Conservation (phyloP, 2,797 vertebrate genomes). For the Morus bassanus region DNA sequence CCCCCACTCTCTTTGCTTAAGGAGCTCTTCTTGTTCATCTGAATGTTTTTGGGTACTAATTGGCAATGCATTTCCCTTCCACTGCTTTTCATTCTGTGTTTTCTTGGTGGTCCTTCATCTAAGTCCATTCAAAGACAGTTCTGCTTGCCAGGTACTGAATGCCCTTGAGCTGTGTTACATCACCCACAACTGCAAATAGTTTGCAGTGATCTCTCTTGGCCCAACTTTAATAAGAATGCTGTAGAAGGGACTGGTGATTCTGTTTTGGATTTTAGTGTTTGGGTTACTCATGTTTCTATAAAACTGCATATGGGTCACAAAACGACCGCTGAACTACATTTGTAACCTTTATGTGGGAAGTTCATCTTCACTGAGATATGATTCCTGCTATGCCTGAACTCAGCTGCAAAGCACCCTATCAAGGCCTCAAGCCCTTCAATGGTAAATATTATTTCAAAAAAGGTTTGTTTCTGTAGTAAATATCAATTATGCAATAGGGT, state of each 20-base stretch:
- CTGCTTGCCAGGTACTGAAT: slow-evolving; percentile 34
- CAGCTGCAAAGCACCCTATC: neutral
- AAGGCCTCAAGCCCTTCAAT: neutral
- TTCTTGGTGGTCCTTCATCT: slow-evolving; percentile 47
- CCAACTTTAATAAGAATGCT: slow-evolving; percentile 35
- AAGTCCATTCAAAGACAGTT: slow-evolving; percentile 17
- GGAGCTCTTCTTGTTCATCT: slow-evolving; percentile 19
- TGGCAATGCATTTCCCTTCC: slow-evolving; percentile 15
- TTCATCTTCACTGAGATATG: neutral
- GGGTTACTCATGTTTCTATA: slow-evolving; percentile 42
- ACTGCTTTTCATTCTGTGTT: slow-evolving; percentile 23
- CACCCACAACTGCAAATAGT: slow-evolving; percentile 61
- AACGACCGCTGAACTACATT: neutral
- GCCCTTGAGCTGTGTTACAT: slow-evolving; percentile 63
- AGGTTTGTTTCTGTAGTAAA: neutral
- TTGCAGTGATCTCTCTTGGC: slow-evolving; percentile 58
- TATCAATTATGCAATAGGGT: neutral
- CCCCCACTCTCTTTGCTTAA: neutral
- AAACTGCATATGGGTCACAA: neutral
- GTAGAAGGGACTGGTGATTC: slow-evolving; percentile 19
- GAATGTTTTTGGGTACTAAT: slow-evolving; percentile 32
- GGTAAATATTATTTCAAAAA: neutral
- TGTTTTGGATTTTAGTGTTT: slow-evolving; percentile 65
- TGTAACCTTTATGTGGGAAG: neutral
- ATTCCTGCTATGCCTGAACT: neutral